Percentiles rank a stretch among this genome's conserved stretches.
Evolutionary conservation across 2,888 invertebrate genomes (phyloP).

Genomic region (Brachyptera risi): DNA sequence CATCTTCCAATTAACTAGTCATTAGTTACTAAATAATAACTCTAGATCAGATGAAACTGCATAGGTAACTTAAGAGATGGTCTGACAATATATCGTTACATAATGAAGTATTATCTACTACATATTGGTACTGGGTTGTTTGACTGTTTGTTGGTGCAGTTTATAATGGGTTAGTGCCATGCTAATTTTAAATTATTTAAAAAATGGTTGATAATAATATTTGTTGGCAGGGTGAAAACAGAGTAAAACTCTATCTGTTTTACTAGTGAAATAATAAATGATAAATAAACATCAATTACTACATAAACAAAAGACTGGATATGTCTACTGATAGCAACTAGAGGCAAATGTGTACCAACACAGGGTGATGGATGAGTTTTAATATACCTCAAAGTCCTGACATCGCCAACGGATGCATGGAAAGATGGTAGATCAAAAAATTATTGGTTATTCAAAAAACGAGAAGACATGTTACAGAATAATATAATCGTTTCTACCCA

Average conservation of each 20-base stretch:
- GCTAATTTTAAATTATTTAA: slow-evolving; percentile 23
- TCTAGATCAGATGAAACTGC: slow-evolving; percentile 26
- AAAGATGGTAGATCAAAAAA: slow-evolving; percentile 49
- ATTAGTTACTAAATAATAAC: too few relatives aligned
- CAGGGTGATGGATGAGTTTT: background rate
- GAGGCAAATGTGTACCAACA: slow-evolving; percentile 14
- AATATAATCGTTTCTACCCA: slow-evolving; percentile 29
- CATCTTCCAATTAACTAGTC: background rate
- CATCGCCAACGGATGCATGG: slow-evolving; percentile 55
- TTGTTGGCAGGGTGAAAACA: slow-evolving; percentile 1
- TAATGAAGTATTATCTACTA: background rate
- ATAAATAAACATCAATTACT: slow-evolving; percentile 5
- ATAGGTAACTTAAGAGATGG: slow-evolving; percentile 57
- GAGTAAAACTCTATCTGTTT: slow-evolving; percentile 10
- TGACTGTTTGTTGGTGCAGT: slow-evolving; percentile 14
- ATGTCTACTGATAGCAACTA: slow-evolving; percentile 12
- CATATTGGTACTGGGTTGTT: background rate
- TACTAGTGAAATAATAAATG: background rate
- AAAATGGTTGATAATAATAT: background rate
- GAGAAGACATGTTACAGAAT: slow-evolving; percentile 24
- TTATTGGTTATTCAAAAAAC: slow-evolving; percentile 41
- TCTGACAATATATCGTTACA: slow-evolving; percentile 32
- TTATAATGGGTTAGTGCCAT: slow-evolving; percentile 10
- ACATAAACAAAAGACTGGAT: slow-evolving; percentile 4
- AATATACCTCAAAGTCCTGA: slow-evolving; percentile 81